These are phyloP conservation scores for Allophyes oxyacanthae DNA, from an alignment of 2,888 invertebrate species.

Conservation along the genomic window DNA sequence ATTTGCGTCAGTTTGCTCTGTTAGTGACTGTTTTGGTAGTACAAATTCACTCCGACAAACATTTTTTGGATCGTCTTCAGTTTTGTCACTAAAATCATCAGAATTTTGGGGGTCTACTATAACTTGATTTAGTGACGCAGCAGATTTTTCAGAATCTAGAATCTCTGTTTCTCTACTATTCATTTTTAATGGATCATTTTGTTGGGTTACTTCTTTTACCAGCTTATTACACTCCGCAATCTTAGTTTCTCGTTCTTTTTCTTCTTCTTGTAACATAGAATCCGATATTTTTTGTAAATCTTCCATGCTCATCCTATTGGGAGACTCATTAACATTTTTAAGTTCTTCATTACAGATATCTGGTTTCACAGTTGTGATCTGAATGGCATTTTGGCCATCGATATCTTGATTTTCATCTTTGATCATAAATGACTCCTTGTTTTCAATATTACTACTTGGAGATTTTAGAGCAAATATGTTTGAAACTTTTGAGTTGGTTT, in stretches of 20 bases:
- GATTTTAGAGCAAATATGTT: not conserved
- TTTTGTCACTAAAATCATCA: constrained; percentile 2
- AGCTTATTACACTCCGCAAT: constrained; percentile 20
- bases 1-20: constrained; percentile 59
- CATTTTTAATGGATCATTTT: not conserved
- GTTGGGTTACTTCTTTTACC: constrained; percentile 2
- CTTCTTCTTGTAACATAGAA: constrained; percentile 62
- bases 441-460: constrained; percentile 19
- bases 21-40: constrained; percentile 13
- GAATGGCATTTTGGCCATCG: constrained; percentile 23
- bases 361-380: constrained; percentile 22
- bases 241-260: constrained; percentile 43
- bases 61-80: constrained; percentile 2
- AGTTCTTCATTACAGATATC: constrained; percentile 3
- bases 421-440: constrained; percentile 6
- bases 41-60: constrained; percentile 23
- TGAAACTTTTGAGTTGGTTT: constrained; percentile 11
- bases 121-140: constrained; percentile 8
- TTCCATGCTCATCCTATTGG: constrained; percentile 50
- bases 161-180: constrained; percentile 5
- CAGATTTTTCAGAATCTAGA: constrained; percentile 20
- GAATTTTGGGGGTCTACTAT: constrained; percentile 8
- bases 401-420: constrained; percentile 11
- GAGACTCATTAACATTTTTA: constrained; percentile 5
- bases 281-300: constrained; percentile 78